Percentiles rank a stretch among this genome's conserved stretches.
These are phyloP conservation scores for Zoanthus sansibaricus DNA, from an alignment of 92 coral and sea anemone species.

Conservation along the genomic window DNA sequence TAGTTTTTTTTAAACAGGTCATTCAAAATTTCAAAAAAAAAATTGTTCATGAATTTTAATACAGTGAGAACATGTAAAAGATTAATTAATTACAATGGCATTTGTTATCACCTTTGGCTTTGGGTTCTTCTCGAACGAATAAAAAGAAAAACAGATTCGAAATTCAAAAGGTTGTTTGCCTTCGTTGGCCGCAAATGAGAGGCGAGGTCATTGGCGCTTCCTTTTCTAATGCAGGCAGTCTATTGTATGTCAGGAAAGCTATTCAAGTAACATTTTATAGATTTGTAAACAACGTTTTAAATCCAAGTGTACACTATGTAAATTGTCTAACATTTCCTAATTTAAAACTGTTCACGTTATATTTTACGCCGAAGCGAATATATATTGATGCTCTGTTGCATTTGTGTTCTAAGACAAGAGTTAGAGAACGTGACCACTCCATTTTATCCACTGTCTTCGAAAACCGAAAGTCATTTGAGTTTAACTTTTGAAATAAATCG, in stretches of 20 bases:
- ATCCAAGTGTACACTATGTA: not conserved
- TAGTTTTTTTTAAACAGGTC: no score
- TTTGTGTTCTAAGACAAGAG: not conserved
- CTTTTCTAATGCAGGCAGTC: not conserved
- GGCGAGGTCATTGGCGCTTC: constrained; percentile 19
- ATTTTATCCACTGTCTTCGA: not conserved
- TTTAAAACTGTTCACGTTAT: not conserved
- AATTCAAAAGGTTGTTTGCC: constrained; percentile 13
- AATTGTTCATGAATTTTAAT: not conserved
- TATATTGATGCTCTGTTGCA: not conserved
- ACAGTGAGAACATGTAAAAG: not conserved
- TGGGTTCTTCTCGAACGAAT: not conserved
- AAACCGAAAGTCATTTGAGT: not conserved
- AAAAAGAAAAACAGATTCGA: not conserved
- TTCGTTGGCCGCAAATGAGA: not conserved
- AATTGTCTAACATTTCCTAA: not conserved
- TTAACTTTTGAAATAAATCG: not conserved
- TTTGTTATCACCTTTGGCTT: not conserved
- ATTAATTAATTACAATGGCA: not conserved
- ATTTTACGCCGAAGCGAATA: constrained; percentile 32
- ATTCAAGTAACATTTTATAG: not conserved
- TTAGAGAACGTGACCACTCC: not conserved
- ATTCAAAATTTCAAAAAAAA: no score
- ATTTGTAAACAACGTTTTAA: constrained; percentile 14
- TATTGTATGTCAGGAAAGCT: constrained; percentile 22